Evolutionary conservation across 2,113 vertebrate species (phyloP), one percentile per base, ranked within the genome.

Genomic region (Centrocercus urophasianus): DNA sequence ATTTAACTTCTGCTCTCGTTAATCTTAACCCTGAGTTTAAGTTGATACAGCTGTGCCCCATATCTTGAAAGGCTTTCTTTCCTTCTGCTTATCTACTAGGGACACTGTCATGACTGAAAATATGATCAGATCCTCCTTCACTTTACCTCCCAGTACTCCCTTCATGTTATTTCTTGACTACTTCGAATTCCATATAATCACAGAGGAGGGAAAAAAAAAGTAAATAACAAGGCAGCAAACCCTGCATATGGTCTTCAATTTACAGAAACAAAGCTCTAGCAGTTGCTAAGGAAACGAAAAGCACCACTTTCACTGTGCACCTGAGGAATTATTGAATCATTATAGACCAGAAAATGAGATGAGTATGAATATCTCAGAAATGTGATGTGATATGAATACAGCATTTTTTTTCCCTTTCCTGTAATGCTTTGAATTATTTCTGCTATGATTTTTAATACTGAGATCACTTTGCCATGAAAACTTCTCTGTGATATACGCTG

Each of bases 231-330:
- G 88, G 30, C 48, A 75, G 48, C 25, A 92, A 63, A 8, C 11
- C 74, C 38, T 67, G 10, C 38, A 24, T 50, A 73, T 75, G 40
- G 8, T 70, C 15, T 85, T 90, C 66, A 74, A 86, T 91, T 83
- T 77, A 88, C 63, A 61, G 80, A 91, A 91, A 80, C 59, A 4
- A 69, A 69, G 45, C 73, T 59, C 38, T 73, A 30, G n/a, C 63
- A 64, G 78, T 91, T 90, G 45, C 64, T 86, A 94, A 66, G 79
- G 72, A 86, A 96, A 94, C 76, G 74, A 80, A 96, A 93, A 85
- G 22, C 30, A 80, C 21, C 15, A 28, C 16, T 83, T 86, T 83
- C 19, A 52, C 50, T 42, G 19, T 50, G 22, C 4, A 82, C 22
- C 42, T 72, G 54, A 85, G 59, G 34, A 65, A 48, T 69, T 91